Evolutionary conservation across 2,888 invertebrate genomes (phyloP).

Genomic region (Drosophila anceps): DNA sequence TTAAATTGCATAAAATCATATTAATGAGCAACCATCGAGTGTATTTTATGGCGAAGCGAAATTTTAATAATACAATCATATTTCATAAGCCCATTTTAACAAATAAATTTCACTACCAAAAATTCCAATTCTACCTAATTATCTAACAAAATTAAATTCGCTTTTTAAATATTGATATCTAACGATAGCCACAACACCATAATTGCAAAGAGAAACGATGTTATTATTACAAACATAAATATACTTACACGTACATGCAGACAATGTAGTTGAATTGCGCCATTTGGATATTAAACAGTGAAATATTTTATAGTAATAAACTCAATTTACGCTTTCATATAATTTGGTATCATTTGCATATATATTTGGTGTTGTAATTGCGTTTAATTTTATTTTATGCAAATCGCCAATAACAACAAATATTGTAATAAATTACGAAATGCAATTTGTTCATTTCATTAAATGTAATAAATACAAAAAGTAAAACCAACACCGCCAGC

Average conservation of each 20-base stretch:
- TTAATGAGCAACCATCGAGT: constrained; percentile 15
- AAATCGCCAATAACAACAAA: constrained; percentile 40
- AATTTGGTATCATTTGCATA: constrained; percentile 15
- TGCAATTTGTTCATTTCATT: constrained; percentile 50
- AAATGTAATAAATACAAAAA: constrained; percentile 51
- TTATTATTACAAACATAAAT: not conserved
- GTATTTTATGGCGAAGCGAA: constrained; percentile 25
- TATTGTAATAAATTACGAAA: constrained; percentile 44
- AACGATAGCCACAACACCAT: constrained; percentile 1
- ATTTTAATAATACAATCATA: constrained; percentile 41
- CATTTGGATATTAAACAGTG: constrained; percentile 31
- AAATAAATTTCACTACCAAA: constrained; percentile 34
- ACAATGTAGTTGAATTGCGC: not conserved
- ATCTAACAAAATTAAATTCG: constrained; percentile 56
- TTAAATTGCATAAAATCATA: constrained; percentile 34
- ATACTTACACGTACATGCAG: not conserved
- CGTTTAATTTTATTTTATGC: constrained; percentile 60
- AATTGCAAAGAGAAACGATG: not conserved
- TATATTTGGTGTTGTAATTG: constrained; percentile 52
- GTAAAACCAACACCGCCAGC: not conserved
- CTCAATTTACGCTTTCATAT: constrained; percentile 40
- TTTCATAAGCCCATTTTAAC: constrained; percentile 26
- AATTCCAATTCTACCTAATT: constrained; percentile 51
- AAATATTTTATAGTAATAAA: constrained; percentile 52
- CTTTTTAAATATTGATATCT: constrained; percentile 17